Conservation (phyloP, 2,797 vertebrate genomes). For the Etheostoma perlongum region DNA sequence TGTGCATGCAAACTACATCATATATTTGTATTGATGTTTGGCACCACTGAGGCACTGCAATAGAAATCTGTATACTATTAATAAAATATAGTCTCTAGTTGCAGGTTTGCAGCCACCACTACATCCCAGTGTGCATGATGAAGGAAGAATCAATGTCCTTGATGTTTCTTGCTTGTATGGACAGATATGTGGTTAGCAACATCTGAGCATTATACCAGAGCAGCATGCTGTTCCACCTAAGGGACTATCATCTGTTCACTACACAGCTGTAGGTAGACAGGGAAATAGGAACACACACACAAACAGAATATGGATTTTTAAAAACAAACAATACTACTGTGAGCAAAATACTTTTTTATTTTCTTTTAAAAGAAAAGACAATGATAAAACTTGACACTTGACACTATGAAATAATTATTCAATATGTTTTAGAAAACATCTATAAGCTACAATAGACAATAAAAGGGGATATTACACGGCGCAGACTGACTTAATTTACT, state of each 20-base stretch:
- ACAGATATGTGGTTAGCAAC: constrained; percentile 66
- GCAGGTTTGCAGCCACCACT: constrained; percentile 18
- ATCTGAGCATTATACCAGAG: constrained; percentile 60
- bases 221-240: constrained; percentile 59
- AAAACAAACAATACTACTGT: not conserved
- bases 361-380: constrained; percentile 15
- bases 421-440: constrained; percentile 37
- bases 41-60: constrained; percentile 7
- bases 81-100: constrained; percentile 45
- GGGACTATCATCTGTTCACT: constrained; percentile 41
- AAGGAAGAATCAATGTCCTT: constrained; percentile 54
- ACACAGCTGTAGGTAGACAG: constrained; percentile 34
- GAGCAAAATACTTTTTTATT: constrained; percentile 23
- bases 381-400: too few species aligned
- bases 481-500: constrained; percentile 60
- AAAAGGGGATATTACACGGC: constrained; percentile 37
- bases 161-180: constrained; percentile 55
- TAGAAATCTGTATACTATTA: constrained; percentile 31
- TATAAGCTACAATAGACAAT: constrained; percentile 30
- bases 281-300: constrained; percentile 14
- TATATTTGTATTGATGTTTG: constrained; percentile 44
- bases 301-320: constrained; percentile 6
- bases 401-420: constrained; percentile 39
- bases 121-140: constrained; percentile 35
- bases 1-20: constrained; percentile 1